phyloP scores from a whole-genome alignment of 2,888 invertebrate genomes.

The Alloscopus bannaensis region DNA sequence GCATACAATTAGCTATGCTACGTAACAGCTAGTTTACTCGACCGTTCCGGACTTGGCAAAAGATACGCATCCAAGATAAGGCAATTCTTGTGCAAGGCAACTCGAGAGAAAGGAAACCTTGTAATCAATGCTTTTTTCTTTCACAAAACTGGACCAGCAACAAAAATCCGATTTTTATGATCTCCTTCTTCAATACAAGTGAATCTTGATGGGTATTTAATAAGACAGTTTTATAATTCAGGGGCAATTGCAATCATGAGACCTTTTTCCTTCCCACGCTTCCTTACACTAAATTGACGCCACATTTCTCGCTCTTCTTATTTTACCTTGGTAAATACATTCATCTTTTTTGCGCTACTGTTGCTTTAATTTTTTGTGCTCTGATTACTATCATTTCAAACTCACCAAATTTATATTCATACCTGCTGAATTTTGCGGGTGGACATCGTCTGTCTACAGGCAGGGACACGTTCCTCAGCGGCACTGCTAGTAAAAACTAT shows the following conservation, averaged over 20 bases:
- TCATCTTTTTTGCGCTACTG: background rate
- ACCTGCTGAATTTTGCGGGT: too few species aligned
- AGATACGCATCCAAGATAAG: constrained; percentile 33
- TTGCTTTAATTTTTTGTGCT: too few species aligned
- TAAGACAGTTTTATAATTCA: constrained; percentile 61
- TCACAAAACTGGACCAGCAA: constrained; percentile 57
- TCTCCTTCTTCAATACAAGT: constrained; percentile 45
- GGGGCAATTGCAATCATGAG: constrained; percentile 39
- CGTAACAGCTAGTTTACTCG: too few species aligned
- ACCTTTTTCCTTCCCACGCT: constrained; percentile 59
- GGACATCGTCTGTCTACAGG: too few species aligned
- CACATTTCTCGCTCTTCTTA: background rate
- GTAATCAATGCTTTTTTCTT: constrained; percentile 47
- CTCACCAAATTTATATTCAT: too few species aligned
- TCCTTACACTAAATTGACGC: constrained; percentile 42
- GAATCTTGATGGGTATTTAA: constrained; percentile 62
- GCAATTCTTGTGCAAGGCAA: constrained; percentile 7
- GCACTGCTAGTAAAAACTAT: too few species aligned
- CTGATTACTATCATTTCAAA: background rate
- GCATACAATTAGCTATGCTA: too few species aligned
- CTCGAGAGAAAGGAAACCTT: constrained; percentile 33
- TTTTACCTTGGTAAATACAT: constrained; percentile 8
- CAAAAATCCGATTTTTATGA: constrained; percentile 61
- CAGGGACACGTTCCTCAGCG: too few species aligned
- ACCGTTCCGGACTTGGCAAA: constrained; percentile 52